Evolutionary conservation across 2,888 invertebrate genomes (phyloP), one percentile per base, ranked within the genome.

Genomic region (Dicranocentrus wangi): DNA sequence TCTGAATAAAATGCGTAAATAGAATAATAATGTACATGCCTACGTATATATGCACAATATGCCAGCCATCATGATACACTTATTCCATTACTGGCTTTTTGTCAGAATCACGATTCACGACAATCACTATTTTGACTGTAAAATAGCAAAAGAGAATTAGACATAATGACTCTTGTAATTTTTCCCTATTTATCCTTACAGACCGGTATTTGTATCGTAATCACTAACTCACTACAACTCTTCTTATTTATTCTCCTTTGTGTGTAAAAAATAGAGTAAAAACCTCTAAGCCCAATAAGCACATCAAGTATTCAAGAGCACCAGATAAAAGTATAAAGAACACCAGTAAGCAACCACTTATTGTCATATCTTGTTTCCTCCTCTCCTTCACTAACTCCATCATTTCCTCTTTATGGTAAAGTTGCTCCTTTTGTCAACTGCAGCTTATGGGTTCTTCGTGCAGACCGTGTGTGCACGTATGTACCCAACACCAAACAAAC

Each of bases 341-440:
- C 51, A 65, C 28, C 65, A 72, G 79, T 60, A 63, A 79, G 71
- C 72, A 79, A 72, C 69, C 71, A 63, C 55, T 79, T 79, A 79
- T 70, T 79, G 79, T 79, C 78, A 78, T 78, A 78, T 77, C 79
- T 72, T 72, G 79, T 72, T 79, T 79, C 79, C 71, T 72, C 72
- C 71, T 60, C 66, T 72, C 25, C 55, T 27, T 66, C 58, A 23
- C 69, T 77, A 78, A 65, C 63, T 78, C 43, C 55, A 65, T 63
- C 78, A 65, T 78, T 78, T 78, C 70, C 70, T 60, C 39, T 65
- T n/a, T 42, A 42, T 47, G 47, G 47, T 66, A 23, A 19, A 60
- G 55, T 55, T 63, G 55, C 63, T 65, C 77, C 65, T 77, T 77
- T 77, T 77, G 77, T 77, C 77, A 77, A 77, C 66, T 66, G 21